Conservation (phyloP, 2,797 vertebrate genomes). For the Ispidina lecontei region DNA sequence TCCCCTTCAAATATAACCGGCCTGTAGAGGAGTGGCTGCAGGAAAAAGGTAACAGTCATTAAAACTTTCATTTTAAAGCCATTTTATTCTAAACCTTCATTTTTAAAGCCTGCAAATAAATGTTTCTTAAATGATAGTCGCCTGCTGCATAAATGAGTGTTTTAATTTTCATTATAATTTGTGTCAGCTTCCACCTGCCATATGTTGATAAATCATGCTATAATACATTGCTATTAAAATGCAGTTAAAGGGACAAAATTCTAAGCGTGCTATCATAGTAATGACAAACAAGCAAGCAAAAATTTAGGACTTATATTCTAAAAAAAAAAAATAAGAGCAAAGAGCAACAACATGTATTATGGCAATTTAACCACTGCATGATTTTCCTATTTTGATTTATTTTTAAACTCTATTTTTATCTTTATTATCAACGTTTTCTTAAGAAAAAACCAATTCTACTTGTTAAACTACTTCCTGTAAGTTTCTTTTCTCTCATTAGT, state of each 20-base stretch:
- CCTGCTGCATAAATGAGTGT: slow-evolving; percentile 85
- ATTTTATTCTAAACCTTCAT: slow-evolving; percentile 84
- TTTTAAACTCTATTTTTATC: slow-evolving; percentile 60
- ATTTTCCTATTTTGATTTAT: slow-evolving; percentile 69
- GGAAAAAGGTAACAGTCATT: slow-evolving; percentile 95
- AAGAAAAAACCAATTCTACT: slow-evolving; percentile 32
- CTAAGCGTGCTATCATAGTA: slow-evolving; percentile 67
- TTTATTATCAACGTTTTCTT: slow-evolving; percentile 60
- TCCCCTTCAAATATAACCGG: slow-evolving; percentile 98
- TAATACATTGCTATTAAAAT: slow-evolving; percentile 88
- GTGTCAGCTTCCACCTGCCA: slow-evolving; percentile 83
- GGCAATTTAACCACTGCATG: slow-evolving; percentile 80
- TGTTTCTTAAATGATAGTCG: slow-evolving; percentile 85
- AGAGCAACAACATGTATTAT: slow-evolving; percentile 75
- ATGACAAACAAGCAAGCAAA: slow-evolving; percentile 66
- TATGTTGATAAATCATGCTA: slow-evolving; percentile 86
- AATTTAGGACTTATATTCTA: slow-evolving; percentile 44
- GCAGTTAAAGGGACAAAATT: slow-evolving; percentile 95
- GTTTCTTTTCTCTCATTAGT: slow-evolving; percentile 33
- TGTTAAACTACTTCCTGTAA: slow-evolving; percentile 54
- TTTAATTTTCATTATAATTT: slow-evolving; percentile 88
- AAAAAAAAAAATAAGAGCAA: not conserved
- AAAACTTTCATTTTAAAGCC: slow-evolving; percentile 85
- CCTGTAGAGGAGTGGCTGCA: slow-evolving; percentile 98
- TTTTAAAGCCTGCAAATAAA: slow-evolving; percentile 87